phyloP scores from a whole-genome alignment of 2,888 invertebrate species.

The Penaeus monodon region DNA sequence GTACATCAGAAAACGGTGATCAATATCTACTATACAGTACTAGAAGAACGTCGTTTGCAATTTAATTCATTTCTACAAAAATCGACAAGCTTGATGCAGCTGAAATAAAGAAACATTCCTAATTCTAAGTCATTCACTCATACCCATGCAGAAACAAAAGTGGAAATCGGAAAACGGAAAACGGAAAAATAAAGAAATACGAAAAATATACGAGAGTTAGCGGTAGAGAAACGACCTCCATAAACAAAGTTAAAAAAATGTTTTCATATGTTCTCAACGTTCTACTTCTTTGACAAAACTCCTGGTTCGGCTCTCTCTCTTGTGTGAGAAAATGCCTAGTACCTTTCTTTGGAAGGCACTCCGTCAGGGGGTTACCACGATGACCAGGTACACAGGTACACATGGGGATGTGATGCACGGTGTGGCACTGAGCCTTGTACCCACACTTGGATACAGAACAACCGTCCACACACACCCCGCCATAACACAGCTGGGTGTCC shows the following conservation, averaged over 20 bases:
- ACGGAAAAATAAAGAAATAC: too few species aligned
- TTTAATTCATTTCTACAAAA: too few species aligned
- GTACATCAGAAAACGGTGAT: neutral
- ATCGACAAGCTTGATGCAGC: too few species aligned
- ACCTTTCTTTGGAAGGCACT: conserved; percentile 70
- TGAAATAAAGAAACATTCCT: too few species aligned
- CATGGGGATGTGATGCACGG: conserved; percentile 85
- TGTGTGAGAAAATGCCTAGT: conserved; percentile 21
- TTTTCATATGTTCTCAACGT: conserved; percentile 12
- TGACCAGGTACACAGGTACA: conserved; percentile 87
- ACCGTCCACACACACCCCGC: conserved; percentile 45
- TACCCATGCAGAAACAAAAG: too few species aligned
- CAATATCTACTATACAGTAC: too few species aligned
- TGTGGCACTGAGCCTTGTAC: conserved; percentile 82
- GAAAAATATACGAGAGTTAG: too few species aligned
- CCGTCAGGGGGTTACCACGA: conserved; percentile 58
- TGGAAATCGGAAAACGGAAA: too few species aligned
- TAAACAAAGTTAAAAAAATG: neutral
- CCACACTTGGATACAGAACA: conserved; percentile 75
- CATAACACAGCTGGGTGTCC: conserved; percentile 34
- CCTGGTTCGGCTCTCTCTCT: conserved; percentile 15
- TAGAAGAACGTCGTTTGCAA: too few species aligned
- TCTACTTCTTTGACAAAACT: neutral
- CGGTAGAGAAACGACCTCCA: too few species aligned
- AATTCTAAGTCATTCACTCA: too few species aligned